These are phyloP conservation scores for Ptycholaimellus sp. DNA, from an alignment of 2,888 invertebrate genomes.

Conservation along the genomic window DNA sequence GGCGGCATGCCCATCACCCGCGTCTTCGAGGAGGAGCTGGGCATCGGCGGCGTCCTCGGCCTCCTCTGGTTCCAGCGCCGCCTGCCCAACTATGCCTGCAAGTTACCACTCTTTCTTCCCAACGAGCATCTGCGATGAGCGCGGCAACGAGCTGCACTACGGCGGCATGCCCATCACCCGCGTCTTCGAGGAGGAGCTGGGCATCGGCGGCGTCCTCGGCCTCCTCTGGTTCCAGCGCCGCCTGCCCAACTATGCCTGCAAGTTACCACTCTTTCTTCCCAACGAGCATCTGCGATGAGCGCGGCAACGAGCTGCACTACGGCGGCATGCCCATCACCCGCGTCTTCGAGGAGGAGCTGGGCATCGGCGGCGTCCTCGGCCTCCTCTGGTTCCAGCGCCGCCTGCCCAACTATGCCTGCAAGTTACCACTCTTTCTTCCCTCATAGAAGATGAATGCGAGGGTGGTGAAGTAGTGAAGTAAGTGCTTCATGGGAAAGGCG, in stretches of 20 bases:
- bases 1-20: conserved; percentile 59
- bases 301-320: conserved; percentile 60
- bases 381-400: conserved; percentile 60
- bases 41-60: conserved; percentile 88
- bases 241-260: conserved; percentile 69
- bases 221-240: conserved; percentile 60
- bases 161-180: conserved; percentile 59
- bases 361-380: conserved; percentile 88
- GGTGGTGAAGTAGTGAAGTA: too few species aligned
- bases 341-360: conserved; percentile 74
- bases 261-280: too few species aligned
- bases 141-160: conserved; percentile 60
- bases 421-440: too few species aligned
- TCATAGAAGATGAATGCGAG: too few species aligned
- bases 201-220: conserved; percentile 88
- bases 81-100: conserved; percentile 69
- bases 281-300: conserved; percentile 95
- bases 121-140: conserved; percentile 95
- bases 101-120: too few species aligned
- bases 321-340: conserved; percentile 59
- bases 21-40: conserved; percentile 74
- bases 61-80: conserved; percentile 60
- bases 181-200: conserved; percentile 74
- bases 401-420: conserved; percentile 69
- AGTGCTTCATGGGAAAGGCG: too few species aligned